Evolutionary conservation across 2,113 vertebrate species (phyloP).

Genomic region (Merops nubicus): DNA sequence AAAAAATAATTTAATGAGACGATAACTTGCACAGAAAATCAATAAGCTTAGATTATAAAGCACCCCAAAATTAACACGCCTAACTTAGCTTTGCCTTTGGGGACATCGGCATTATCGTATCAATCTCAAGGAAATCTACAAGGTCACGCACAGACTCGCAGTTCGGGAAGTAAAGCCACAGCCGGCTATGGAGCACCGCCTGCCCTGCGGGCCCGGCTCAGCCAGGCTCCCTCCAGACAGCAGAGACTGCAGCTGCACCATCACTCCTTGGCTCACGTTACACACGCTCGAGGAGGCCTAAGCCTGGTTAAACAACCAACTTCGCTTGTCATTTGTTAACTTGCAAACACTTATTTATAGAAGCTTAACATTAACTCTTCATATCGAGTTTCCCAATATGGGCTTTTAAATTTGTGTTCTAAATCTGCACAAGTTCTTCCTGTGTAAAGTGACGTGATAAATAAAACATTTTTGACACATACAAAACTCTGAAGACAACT

Average conservation of each 20-base stretch:
- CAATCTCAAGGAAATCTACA: neutral
- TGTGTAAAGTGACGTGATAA: neutral
- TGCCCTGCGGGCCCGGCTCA: neutral
- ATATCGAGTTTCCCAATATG: neutral
- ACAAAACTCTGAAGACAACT: neutral
- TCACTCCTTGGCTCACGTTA: neutral
- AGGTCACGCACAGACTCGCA: neutral
- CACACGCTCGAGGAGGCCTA: neutral
- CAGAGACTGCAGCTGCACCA: neutral
- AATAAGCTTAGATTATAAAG: neutral
- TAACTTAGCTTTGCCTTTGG: neutral
- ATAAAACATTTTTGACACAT: neutral
- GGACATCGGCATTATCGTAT: neutral
- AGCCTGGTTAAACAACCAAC: neutral
- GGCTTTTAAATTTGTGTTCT: neutral
- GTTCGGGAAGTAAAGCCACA: neutral
- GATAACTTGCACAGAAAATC: neutral
- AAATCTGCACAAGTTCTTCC: neutral
- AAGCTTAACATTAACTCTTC: neutral
- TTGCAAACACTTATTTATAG: neutral
- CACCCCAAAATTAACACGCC: neutral
- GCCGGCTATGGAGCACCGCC: neutral
- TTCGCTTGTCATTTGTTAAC: conserved; percentile 22
- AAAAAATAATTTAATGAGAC: neutral
- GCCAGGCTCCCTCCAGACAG: neutral